phyloP scores from a whole-genome alignment of 2,113 vertebrate genomes.

The Zosterops lateralis region DNA sequence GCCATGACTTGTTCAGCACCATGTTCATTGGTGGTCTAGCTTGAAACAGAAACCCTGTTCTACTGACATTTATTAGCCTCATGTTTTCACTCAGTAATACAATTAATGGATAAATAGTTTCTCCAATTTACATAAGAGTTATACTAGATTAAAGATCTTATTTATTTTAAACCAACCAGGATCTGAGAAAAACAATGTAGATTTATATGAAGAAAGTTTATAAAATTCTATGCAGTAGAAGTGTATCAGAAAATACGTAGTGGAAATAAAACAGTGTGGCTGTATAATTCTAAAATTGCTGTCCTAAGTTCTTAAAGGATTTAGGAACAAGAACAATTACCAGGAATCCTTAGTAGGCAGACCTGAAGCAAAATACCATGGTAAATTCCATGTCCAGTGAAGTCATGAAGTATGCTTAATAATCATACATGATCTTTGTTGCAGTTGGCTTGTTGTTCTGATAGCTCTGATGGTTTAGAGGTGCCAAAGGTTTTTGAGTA shows the following conservation, averaged over 20 bases:
- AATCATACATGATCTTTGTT: neutral
- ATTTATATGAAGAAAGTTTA: neutral
- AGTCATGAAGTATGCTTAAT: neutral
- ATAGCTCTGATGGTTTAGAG: neutral
- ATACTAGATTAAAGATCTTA: neutral
- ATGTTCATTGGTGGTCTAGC: neutral
- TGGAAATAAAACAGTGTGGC: neutral
- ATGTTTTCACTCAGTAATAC: neutral
- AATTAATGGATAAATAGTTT: neutral
- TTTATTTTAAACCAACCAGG: neutral
- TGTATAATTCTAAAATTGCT: neutral
- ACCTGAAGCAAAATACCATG: neutral
- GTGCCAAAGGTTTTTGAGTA: neutral
- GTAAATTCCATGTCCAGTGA: neutral
- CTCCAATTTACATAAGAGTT: neutral
- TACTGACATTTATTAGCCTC: neutral
- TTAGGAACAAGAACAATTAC: neutral
- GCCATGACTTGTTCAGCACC: neutral
- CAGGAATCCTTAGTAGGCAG: neutral
- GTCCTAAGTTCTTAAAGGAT: neutral
- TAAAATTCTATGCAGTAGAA: neutral
- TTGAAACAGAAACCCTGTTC: neutral
- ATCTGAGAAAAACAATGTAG: neutral
- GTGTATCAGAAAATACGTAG: neutral
- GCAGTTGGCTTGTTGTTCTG: neutral